Evolutionary conservation across 1,140 invertebrate species (phyloP), one percentile per base, ranked within the genome.

Genomic region (Hyles vespertilio): DNA sequence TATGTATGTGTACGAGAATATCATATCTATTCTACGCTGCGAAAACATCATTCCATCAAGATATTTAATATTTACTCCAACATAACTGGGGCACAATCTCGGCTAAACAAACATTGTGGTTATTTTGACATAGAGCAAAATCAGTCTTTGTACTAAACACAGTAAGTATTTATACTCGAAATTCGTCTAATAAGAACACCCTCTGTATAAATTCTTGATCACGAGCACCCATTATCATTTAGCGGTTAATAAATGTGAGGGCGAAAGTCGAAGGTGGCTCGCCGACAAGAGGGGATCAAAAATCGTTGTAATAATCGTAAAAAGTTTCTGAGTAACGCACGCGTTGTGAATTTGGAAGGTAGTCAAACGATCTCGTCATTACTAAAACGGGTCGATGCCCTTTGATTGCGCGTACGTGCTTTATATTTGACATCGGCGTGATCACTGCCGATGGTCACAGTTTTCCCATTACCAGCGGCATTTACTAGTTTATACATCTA

Each of bases 241-340:
- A 77, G 74, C 77, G 71, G 77, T 72, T 77, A 77, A 79, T 79
- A 79, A 77, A 79, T 74, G 70, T 68, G 62, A 74, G 69, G 67
- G 70, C 63, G 53, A 74, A 74, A 74, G 66, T 72, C 75, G 61
- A 72, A 80, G 77, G 73, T 74, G 68, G 58, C 64, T 64, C 65
- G 65, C 55, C 64, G 70, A 67, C 62, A 63, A 58, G 59, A 67
- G 64, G 66, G 74, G 72, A 74, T 77, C 44, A 73, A 76, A 74
- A 78, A 78, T 73, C 69, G 67, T 67, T 69, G 75, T 67, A 70
- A 80, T 80, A 78, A 80, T 75, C 77, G 75, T 80, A 80, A 80
- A 77, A 80, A 80, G 70, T 76, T 80, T 77, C 54, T 55, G 73
- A 76, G 71, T 72, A 69, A 77, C 66, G 67, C 59, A 75, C 77